These are phyloP conservation scores for Holothuria glaberrima DNA, from an alignment of 35 echinoderm and acorn worm genomes.

Conservation along the genomic window DNA sequence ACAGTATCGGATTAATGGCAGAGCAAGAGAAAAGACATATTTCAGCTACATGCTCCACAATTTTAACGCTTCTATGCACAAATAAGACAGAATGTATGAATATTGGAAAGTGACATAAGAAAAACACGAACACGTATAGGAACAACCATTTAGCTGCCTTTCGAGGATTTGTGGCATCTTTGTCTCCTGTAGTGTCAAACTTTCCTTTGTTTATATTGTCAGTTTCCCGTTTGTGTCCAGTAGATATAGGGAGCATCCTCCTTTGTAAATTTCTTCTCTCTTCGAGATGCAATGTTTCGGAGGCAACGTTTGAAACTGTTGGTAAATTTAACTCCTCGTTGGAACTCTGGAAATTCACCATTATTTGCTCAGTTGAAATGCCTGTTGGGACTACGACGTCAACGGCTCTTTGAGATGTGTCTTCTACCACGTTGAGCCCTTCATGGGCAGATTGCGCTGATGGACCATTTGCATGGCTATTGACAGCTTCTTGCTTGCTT, in stretches of 20 bases:
- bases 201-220: background rate
- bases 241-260: background rate
- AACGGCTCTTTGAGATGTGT: background rate
- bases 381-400: background rate
- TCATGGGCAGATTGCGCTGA: background rate
- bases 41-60: background rate
- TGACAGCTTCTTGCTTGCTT: background rate
- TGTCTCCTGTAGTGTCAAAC: no score
- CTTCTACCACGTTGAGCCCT: background rate
- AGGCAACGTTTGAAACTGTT: background rate
- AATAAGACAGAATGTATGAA: background rate
- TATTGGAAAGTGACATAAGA: background rate
- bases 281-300: background rate
- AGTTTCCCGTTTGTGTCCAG: background rate
- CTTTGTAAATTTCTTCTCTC: background rate
- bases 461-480: background rate
- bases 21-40: background rate
- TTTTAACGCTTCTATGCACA: background rate
- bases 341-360: no score
- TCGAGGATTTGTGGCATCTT: no score
- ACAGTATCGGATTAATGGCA: background rate
- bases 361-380: no score
- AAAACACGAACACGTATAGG: background rate
- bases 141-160: slow-evolving; percentile 14
- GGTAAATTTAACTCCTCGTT: background rate